Conservation (phyloP, 64 coral and sea anemone genomes). For the Pachyseris speciosa region DNA sequence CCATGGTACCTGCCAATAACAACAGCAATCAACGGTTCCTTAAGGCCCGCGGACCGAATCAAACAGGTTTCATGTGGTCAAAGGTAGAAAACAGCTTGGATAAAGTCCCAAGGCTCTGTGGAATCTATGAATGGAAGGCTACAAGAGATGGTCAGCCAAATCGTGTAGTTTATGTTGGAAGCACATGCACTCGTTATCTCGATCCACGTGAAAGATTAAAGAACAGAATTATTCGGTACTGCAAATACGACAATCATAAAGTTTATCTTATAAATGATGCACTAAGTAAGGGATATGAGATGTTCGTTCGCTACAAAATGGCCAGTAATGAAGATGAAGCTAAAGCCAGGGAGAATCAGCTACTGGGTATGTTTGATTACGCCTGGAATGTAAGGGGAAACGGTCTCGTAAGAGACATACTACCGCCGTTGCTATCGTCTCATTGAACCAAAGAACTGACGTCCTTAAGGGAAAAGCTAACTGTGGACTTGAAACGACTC, state of each 20-base stretch:
- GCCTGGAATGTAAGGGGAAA: slow-evolving; percentile 21
- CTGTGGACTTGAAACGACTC: too few species aligned
- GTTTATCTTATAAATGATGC: not conserved
- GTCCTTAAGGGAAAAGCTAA: too few species aligned
- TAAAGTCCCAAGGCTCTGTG: not conserved
- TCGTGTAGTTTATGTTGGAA: slow-evolving; percentile 8
- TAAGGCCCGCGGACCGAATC: not conserved
- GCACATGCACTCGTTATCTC: not conserved
- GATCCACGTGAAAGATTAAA: not conserved
- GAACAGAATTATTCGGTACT: not conserved
- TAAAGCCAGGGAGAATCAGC: slow-evolving; percentile 1
- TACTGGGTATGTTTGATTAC: slow-evolving; percentile 26
- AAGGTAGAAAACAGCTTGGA: not conserved
- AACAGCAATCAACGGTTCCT: too few species aligned
- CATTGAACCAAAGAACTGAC: too few species aligned
- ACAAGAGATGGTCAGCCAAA: not conserved
- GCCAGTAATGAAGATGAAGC: not conserved
- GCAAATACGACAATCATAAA: not conserved
- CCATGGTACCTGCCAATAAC: not conserved
- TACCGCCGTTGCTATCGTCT: too few species aligned
- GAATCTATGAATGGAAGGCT: slow-evolving; percentile 6
- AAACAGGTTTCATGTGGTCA: not conserved
- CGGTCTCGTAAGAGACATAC: too few species aligned
- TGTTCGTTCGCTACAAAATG: slow-evolving; percentile 2
- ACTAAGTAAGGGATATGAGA: not conserved